phyloP scores from a whole-genome alignment of 2,797 vertebrate genomes.

The Sebastes minor region DNA sequence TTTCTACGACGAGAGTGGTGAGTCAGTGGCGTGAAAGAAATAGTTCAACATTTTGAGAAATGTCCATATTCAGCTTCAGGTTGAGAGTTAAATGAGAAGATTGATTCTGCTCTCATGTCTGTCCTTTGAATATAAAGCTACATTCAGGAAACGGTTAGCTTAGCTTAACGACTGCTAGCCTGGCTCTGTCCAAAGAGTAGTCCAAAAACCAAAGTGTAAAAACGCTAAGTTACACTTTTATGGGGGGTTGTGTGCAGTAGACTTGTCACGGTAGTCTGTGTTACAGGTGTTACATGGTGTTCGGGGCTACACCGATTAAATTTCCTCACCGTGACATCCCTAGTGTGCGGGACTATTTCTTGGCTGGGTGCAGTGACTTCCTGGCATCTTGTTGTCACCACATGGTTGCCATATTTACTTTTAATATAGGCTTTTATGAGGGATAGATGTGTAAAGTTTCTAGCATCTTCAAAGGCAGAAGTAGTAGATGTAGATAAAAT shows the following conservation, averaged over 20 bases:
- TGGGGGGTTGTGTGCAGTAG: too few relatives aligned
- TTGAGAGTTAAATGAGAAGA: background rate
- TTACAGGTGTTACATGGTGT: too few relatives aligned
- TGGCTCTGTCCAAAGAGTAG: background rate
- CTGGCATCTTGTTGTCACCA: background rate
- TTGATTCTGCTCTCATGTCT: background rate
- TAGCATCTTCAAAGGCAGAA: background rate
- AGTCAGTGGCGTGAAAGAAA: slow-evolving; percentile 40
- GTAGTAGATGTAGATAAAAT: background rate
- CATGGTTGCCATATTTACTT: background rate
- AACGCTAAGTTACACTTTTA: too few relatives aligned
- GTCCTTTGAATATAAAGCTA: background rate
- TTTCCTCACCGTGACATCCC: background rate
- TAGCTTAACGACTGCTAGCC: background rate
- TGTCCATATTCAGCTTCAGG: background rate
- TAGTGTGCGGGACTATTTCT: background rate
- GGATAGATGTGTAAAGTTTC: background rate
- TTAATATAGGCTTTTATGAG: background rate
- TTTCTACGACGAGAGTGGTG: slow-evolving; percentile 92
- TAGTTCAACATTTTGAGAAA: background rate
- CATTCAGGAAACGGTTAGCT: too few relatives aligned
- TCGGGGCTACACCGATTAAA: too few relatives aligned
- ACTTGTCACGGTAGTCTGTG: too few relatives aligned
- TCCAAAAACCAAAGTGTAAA: background rate
- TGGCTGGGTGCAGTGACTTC: background rate